A percentile compares a stretch with the other conserved stretches of the same genome.
These are phyloP conservation scores for Cacatua alba DNA, from an alignment of 2,113 vertebrate genomes.

Conservation along the genomic window DNA sequence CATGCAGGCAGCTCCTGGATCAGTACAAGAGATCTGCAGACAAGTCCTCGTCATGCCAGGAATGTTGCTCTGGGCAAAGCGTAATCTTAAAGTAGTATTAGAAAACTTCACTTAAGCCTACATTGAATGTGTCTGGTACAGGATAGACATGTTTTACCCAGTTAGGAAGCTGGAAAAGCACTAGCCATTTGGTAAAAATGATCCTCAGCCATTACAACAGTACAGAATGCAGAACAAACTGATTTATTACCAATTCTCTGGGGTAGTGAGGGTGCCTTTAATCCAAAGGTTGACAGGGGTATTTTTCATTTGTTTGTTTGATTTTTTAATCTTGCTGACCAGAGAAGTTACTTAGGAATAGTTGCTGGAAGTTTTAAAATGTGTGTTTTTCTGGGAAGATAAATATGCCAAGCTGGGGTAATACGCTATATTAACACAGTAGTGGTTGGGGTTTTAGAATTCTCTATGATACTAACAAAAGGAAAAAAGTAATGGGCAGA, in stretches of 20 bases:
- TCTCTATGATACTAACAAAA: background rate
- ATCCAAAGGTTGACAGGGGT: background rate
- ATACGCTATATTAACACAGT: background rate
- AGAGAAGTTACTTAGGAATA: background rate
- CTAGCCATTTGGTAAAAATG: background rate
- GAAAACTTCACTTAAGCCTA: background rate
- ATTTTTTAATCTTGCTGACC: background rate
- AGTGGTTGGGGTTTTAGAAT: background rate
- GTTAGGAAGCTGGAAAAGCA: background rate
- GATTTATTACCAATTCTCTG: background rate
- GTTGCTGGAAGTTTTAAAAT: background rate
- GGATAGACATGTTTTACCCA: background rate
- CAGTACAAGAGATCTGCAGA: background rate
- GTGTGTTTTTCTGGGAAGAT: background rate
- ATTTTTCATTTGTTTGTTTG: background rate
- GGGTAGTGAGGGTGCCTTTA: background rate
- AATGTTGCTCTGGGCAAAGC: conserved; percentile 45
- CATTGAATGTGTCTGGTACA: background rate
- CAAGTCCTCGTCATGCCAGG: conserved; percentile 2
- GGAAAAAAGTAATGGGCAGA: background rate
- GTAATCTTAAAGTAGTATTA: background rate
- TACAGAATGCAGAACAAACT: background rate
- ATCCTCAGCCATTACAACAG: background rate
- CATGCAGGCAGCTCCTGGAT: background rate
- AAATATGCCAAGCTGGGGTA: background rate